These are phyloP conservation scores for Hedya salicella DNA, from an alignment of 2,888 invertebrate species.

Conservation along the genomic window DNA sequence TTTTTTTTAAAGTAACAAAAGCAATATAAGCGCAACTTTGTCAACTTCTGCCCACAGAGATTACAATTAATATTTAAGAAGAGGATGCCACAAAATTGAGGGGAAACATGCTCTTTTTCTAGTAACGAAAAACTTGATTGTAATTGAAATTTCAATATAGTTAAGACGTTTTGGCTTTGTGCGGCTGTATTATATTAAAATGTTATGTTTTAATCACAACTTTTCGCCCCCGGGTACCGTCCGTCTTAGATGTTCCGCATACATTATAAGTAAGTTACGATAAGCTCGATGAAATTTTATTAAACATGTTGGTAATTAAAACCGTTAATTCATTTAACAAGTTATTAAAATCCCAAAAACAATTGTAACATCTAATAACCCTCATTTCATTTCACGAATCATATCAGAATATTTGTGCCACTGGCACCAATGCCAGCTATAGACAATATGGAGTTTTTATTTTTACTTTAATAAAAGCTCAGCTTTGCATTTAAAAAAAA, in stretches of 20 bases:
- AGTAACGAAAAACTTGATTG: background rate
- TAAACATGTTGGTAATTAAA: background rate
- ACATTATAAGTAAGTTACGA: background rate
- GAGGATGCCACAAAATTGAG: slow-evolving; percentile 4
- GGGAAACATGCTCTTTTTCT: background rate
- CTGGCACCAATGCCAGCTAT: no score
- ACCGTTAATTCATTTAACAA: background rate
- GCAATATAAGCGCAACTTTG: slow-evolving; percentile 20
- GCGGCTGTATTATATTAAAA: slow-evolving; percentile 12
- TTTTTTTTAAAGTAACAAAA: slow-evolving; percentile 2
- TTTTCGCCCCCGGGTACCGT: slow-evolving; percentile 10
- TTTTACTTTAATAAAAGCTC: no score
- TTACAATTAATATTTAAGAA: slow-evolving; percentile 28
- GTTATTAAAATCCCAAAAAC: background rate
- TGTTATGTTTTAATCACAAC: slow-evolving; percentile 29
- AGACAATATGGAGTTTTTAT: no score
- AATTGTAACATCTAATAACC: no score
- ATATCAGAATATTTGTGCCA: no score
- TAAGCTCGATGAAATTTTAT: background rate
- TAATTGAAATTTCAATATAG: background rate
- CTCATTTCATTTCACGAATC: no score
- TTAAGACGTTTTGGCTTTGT: background rate
- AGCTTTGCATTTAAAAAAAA: no score
- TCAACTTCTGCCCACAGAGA: slow-evolving; percentile 10
- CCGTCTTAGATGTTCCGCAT: slow-evolving; percentile 8